Evolutionary conservation across 2,113 vertebrate genomes (phyloP), one percentile per base, ranked within the genome.

Genomic region (Melanotaenia duboulayi): DNA sequence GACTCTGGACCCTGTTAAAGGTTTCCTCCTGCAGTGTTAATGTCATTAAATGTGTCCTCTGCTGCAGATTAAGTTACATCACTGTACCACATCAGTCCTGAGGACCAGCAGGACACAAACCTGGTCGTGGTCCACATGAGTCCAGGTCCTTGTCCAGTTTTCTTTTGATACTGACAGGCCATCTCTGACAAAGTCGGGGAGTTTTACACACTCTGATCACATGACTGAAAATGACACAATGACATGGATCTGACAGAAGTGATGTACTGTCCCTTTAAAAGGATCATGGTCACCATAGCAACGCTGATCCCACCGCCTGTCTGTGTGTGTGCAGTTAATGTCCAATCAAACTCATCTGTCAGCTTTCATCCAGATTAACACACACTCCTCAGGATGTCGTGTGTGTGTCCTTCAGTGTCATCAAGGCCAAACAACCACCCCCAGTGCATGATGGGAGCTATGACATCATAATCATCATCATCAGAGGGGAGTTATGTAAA

Each of bases 341-440:
- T 72, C 44, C 82, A 89, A 76, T 83, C 82, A 81, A 76, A 51
- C 51, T 49, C 17, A n/a, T 62, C 81, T 40, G 23, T 49, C 24
- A 24, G 22, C 40, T 24, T 40, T 85, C 85, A 90, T 87, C 86
- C 86, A 75, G 84, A 90, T 90, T 83, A 86, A 80, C 35, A 54
- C 25, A 65, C 23, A 9, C 61, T 20, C 42, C 28, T 20, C 48
- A 7, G 16, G 32, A 55, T 7, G 24, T 35, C 8, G 50, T 62
- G 55, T 72, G 61, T 76, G 71, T 57, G 78, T 80, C 76, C 79
- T 80, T 87, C 67, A 72, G 50, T 20, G 20, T 67, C 44, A 55
- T 66, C 60, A 81, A 79, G 80, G 74, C 71, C 78, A 81, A 65
- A 55, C 39, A 54, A 48, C 23, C 44, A 35, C 10, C 48, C 44